Conservation (phyloP, 2,113 vertebrate species). For the Clarias magur region DNA sequence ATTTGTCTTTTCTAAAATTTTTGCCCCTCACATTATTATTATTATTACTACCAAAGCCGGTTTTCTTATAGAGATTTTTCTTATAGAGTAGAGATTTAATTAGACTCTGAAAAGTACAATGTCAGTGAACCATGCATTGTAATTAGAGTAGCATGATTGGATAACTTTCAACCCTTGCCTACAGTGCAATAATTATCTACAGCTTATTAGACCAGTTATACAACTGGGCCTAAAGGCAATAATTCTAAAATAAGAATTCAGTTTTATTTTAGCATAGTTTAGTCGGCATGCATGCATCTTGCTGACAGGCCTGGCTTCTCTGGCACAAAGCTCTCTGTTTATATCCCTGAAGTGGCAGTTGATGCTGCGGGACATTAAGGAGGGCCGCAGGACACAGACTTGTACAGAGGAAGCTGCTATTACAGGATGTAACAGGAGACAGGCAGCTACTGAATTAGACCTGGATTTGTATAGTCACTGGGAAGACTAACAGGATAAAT, state of each 20-base stretch:
- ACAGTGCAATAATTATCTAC: constrained; percentile 8
- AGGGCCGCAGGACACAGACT: constrained; percentile 8
- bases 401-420: constrained; percentile 20
- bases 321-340: constrained; percentile 29
- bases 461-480: not conserved
- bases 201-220: constrained; percentile 2
- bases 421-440: not conserved
- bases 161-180: not conserved
- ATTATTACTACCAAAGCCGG: not conserved
- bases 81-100: not conserved
- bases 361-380: constrained; percentile 36
- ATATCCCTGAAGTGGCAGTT: not conserved
- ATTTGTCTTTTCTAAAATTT: too few species aligned
- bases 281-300: too few species aligned
- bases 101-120: not conserved
- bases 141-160: not conserved
- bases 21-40: not conserved
- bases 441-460: not conserved
- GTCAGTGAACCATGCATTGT: not conserved
- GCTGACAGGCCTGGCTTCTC: constrained; percentile 21
- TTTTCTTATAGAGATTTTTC: too few species aligned
- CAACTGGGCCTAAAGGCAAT: constrained; percentile 3
- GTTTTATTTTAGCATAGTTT: constrained; percentile 31
- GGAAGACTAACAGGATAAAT: not conserved
- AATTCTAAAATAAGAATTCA: constrained; percentile 30